Conservation (phyloP, 2,113 vertebrate genomes). For the Eolophus roseicapilla region DNA sequence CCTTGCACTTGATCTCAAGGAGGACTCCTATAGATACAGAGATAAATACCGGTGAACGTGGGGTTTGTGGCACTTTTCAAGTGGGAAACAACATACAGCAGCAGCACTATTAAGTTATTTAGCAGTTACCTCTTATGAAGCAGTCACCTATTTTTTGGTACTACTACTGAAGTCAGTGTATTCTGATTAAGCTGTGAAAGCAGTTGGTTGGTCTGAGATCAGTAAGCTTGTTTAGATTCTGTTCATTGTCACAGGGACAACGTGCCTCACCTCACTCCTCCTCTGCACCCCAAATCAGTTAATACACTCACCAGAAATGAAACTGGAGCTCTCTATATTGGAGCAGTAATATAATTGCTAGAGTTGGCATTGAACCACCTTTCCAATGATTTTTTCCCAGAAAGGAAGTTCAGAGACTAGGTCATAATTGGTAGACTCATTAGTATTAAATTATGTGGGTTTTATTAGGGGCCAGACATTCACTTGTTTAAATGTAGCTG, state of each 20-base stretch:
- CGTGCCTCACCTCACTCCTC: background rate
- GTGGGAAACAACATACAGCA: background rate
- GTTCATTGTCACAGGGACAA: background rate
- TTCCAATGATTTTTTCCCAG: slow-evolving; percentile 60
- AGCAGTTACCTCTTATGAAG: background rate
- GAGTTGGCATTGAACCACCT: slow-evolving; percentile 37
- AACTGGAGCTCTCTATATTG: background rate
- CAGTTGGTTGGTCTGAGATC: background rate
- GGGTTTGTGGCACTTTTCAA: background rate
- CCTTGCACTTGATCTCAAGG: background rate
- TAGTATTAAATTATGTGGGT: slow-evolving; percentile 69
- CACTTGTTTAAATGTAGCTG: slow-evolving; percentile 65
- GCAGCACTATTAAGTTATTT: background rate
- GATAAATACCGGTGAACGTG: background rate
- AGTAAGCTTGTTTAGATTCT: background rate
- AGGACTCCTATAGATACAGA: background rate
- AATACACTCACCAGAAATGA: background rate
- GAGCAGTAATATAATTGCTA: background rate
- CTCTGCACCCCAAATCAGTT: background rate
- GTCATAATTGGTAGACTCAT: slow-evolving; percentile 66
- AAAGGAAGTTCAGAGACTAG: slow-evolving; percentile 61
- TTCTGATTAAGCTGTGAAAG: background rate
- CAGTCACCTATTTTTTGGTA: background rate
- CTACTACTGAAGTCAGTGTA: background rate
- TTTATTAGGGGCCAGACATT: slow-evolving; percentile 69